phyloP scores from a whole-genome alignment of 2,113 vertebrate genomes.

The Elachura formosa region DNA sequence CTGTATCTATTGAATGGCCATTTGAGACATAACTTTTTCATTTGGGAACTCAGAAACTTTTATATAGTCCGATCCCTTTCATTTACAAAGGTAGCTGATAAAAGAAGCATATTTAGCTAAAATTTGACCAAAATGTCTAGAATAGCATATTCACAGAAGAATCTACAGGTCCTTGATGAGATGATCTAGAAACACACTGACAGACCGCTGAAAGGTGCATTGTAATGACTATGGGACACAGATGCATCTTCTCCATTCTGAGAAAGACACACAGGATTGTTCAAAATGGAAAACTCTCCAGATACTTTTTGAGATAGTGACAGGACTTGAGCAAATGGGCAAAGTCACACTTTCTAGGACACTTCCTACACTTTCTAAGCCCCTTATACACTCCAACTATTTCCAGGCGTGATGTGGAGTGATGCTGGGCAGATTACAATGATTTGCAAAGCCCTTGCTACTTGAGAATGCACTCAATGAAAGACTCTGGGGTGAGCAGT shows the following conservation, averaged over 20 bases:
- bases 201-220: not conserved
- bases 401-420: accelerated
- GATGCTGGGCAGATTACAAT: not conserved
- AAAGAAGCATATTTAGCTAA: not conserved
- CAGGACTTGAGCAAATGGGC: not conserved
- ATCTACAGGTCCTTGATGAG: not conserved
- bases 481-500: not conserved
- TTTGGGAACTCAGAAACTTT: not conserved
- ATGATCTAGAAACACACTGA: not conserved
- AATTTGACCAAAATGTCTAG: not conserved
- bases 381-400: not conserved
- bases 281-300: not conserved
- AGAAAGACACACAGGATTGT: not conserved
- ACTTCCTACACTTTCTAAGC: too few species aligned
- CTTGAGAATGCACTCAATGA: not conserved
- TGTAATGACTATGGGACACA: not conserved
- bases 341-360: not conserved
- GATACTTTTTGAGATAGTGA: not conserved
- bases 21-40: not conserved
- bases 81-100: not conserved
- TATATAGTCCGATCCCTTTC: not conserved
- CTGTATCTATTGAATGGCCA: not conserved
- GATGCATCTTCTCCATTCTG: not conserved
- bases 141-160: not conserved
- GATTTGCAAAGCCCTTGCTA: not conserved